Evolutionary conservation across 2,797 vertebrate genomes (phyloP).

Genomic region (Micropoecilia bifurca): DNA sequence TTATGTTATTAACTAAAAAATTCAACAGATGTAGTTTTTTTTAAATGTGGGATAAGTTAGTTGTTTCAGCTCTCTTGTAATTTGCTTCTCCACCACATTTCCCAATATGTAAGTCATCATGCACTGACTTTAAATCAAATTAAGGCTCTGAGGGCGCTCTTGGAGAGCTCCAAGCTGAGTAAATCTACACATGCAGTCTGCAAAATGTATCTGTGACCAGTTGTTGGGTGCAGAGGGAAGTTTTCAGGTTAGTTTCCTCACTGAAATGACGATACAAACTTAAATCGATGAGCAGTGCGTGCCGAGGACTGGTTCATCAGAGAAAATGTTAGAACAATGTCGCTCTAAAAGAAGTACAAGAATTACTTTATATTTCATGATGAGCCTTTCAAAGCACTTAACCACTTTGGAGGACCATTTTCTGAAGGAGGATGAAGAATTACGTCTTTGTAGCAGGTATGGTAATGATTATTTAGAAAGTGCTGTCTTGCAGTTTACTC

Average conservation of each 20-base stretch:
- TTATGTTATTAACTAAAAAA: not conserved
- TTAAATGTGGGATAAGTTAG: not conserved
- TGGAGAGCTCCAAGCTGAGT: not conserved
- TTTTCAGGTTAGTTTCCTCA: not conserved
- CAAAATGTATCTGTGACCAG: not conserved
- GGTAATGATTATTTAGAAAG: not conserved
- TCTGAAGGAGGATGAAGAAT: not conserved
- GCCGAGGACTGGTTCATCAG: not conserved
- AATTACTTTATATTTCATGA: not conserved
- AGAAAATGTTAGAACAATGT: not conserved
- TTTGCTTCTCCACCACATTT: not conserved
- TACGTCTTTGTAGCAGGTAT: not conserved
- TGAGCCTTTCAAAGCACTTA: constrained; percentile 1
- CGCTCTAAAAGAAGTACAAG: not conserved
- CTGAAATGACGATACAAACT: not conserved
- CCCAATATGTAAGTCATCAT: not conserved
- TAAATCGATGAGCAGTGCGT: not conserved
- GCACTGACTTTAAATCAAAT: not conserved
- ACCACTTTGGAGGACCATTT: not conserved
- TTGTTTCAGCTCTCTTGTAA: not conserved
- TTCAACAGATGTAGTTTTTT: not conserved
- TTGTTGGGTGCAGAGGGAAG: not conserved
- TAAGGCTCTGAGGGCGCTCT: not conserved
- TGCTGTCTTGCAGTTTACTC: not conserved
- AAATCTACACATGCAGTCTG: too few relatives aligned